Conservation (phyloP, 2,888 invertebrate genomes). For the Plusia festucae region DNA sequence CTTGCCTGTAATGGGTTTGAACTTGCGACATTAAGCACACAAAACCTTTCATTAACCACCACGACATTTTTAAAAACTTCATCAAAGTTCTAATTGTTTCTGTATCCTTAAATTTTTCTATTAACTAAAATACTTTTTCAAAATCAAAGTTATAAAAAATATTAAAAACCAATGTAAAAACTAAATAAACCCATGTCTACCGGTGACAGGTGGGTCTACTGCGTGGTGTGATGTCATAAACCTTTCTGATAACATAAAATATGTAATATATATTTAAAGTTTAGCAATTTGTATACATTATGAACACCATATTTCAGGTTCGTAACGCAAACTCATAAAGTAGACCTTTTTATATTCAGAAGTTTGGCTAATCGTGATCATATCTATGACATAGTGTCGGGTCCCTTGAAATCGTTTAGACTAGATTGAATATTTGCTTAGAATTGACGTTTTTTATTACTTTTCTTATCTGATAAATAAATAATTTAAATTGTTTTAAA, state of each 20-base stretch:
- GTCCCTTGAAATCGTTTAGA: neutral
- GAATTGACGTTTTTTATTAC: neutral
- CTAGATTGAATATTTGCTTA: neutral
- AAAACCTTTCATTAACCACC: no score
- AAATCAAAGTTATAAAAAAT: neutral
- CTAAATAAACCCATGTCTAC: neutral
- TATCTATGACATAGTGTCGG: neutral
- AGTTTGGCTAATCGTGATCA: neutral
- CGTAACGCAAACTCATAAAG: neutral
- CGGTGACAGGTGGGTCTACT: neutral
- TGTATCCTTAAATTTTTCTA: no score
- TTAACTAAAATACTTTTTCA: no score
- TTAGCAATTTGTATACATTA: slow-evolving; percentile 2
- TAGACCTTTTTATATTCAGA: slow-evolving; percentile 2
- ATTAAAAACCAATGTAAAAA: neutral
- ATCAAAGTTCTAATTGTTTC: no score
- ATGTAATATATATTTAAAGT: slow-evolving; percentile 6
- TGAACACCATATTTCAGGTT: slow-evolving; percentile 1
- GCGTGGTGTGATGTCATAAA: neutral
- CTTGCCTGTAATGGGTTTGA: no score
- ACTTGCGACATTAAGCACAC: no score
- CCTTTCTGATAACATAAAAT: neutral
- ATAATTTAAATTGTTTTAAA: neutral
- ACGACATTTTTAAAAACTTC: no score
- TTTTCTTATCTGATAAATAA: neutral